Evolutionary conservation across 2,797 vertebrate species (phyloP), one percentile per base, ranked within the genome.

Genomic region (Clarias fuscus): DNA sequence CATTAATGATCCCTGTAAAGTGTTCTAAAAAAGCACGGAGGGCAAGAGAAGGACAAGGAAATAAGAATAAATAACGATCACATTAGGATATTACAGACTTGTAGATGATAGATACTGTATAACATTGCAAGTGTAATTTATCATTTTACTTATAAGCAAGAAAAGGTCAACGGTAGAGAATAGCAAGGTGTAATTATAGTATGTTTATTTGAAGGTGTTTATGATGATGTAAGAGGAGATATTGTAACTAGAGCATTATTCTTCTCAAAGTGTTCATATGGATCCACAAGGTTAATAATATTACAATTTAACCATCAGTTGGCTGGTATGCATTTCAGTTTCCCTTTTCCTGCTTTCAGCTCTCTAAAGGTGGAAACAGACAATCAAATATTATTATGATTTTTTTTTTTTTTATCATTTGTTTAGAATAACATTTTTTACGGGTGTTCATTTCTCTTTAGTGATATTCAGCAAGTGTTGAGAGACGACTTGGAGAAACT

Each of bases 401-500:
- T 43, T 75, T 13, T 33, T 30, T 30, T n/a, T n/a, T 33, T 33
- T 7, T 75, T 24, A n/a, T 56, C 14, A 76, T n/a, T 77, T 33
- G 53, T 15, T 77, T 33, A 27, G 4, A 33, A 77, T 59, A 22
- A 18, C 30, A 59, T 59, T 30, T 76, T 68, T 20, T 27, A n/a
- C n/a, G 4, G 82, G 27, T 73, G 48, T 48, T 68, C 48, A 27
- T 82, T 14, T 75, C 1, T 83, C 65, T 91, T 87, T 92, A 99
- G 98, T 73, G 94, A 97, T 83, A 82, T 95, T 48, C 93, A 97
- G 81, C 90, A 89, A 0, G 97, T 99, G 86, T 92, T 99, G 87
- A 93, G 92, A 89, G 96, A 98, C 86, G 98, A 99, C 93, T 91
- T 93, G 80, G 94, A 96, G 89, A 98, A 95, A 92, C 92, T 99